Percentiles rank a stretch among this genome's conserved stretches.
Evolutionary conservation across 2,113 vertebrate species (phyloP).

Genomic region (Tragelaphus strepsiceros): DNA sequence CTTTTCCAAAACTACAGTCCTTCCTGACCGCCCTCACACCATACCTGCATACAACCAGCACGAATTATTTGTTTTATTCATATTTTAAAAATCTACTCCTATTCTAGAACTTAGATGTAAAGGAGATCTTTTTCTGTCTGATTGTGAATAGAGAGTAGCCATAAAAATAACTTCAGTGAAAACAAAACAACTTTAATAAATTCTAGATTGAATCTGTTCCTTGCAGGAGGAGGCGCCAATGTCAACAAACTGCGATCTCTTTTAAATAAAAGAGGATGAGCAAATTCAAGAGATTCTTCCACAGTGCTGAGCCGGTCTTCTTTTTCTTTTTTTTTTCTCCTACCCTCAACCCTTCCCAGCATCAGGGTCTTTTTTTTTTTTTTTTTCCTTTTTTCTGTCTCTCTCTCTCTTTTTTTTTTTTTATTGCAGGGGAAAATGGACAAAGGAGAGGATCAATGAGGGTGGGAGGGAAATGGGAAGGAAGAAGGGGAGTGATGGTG

Average conservation of each 20-base stretch:
- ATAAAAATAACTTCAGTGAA: neutral
- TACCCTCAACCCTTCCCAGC: too few relatives aligned
- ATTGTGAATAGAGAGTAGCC: neutral
- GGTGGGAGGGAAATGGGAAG: too few relatives aligned
- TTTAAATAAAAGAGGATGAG: neutral
- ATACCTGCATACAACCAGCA: neutral
- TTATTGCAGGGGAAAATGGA: too few relatives aligned
- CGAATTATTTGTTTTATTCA: neutral
- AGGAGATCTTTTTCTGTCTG: neutral
- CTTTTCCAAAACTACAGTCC: neutral
- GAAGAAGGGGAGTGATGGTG: too few relatives aligned
- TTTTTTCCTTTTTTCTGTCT: too few relatives aligned
- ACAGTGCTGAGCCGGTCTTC: too few relatives aligned
- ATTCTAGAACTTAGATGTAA: neutral
- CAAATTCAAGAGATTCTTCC: neutral
- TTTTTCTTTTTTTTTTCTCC: too few relatives aligned
- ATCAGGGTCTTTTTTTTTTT: too few relatives aligned
- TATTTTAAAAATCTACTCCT: neutral
- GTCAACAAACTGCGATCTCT: neutral
- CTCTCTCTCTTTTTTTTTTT: too few relatives aligned
- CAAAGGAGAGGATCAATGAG: too few relatives aligned
- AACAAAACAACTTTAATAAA: neutral
- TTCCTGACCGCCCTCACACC: neutral
- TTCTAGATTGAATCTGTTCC: neutral
- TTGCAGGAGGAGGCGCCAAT: neutral